A percentile compares a stretch with the other conserved stretches of the same genome.
Conservation (phyloP, 2,888 invertebrate species). For the Podotricha telesiphe region DNA sequence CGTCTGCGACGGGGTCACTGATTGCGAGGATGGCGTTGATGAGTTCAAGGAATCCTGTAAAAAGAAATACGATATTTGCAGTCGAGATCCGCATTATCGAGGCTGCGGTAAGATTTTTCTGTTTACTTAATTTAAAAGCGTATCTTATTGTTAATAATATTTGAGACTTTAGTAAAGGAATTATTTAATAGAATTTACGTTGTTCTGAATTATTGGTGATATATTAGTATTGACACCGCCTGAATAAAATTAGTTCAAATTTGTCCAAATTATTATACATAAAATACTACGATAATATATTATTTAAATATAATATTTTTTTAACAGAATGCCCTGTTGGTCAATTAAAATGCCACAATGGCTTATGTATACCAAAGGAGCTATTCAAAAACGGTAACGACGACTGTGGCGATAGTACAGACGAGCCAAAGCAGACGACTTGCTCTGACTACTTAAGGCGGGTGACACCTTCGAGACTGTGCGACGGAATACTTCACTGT, state of each 20-base stretch:
- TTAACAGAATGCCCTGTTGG: slow-evolving; percentile 85
- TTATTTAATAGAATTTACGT: too few species aligned
- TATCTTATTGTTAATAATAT: not conserved
- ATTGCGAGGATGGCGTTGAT: slow-evolving; percentile 88
- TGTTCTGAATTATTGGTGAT: too few species aligned
- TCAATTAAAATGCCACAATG: slow-evolving; percentile 87
- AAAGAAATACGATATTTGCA: slow-evolving; percentile 59
- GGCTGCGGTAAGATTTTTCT: slow-evolving; percentile 64
- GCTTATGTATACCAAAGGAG: slow-evolving; percentile 87
- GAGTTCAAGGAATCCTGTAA: slow-evolving; percentile 82
- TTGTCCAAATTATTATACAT: not conserved
- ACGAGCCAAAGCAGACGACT: slow-evolving; percentile 85
- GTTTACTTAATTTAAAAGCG: not conserved
- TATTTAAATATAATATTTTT: not conserved
- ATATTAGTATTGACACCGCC: too few species aligned
- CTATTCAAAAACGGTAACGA: slow-evolving; percentile 86
- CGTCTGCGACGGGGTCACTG: slow-evolving; percentile 86
- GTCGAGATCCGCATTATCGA: slow-evolving; percentile 58
- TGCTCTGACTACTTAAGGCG: slow-evolving; percentile 87
- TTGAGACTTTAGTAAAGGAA: too few species aligned
- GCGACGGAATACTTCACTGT: slow-evolving; percentile 91
- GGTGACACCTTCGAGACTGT: slow-evolving; percentile 87
- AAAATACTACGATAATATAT: not conserved
- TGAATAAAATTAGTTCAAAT: too few species aligned
- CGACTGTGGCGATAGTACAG: slow-evolving; percentile 89